phyloP scores from a whole-genome alignment of 1,140 invertebrate species.

The Anadara kagoshimensis region DNA sequence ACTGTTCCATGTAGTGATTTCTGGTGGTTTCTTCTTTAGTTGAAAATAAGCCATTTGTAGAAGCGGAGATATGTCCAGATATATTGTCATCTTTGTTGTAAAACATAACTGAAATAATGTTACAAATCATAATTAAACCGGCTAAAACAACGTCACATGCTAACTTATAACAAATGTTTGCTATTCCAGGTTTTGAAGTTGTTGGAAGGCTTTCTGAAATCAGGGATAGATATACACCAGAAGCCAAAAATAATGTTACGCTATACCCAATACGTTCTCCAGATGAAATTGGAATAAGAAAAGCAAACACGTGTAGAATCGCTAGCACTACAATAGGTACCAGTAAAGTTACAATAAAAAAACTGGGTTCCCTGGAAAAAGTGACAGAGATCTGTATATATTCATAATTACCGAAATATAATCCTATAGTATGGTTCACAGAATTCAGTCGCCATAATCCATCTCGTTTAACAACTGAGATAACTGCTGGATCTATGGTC shows the following conservation, averaged over 20 bases:
- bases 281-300: conserved; percentile 77
- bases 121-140: too few species aligned
- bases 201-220: conserved; percentile 78
- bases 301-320: conserved; percentile 76
- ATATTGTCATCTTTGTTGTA: too few species aligned
- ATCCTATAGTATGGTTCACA: neutral
- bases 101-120: too few species aligned
- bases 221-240: conserved; percentile 78
- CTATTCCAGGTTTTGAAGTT: conserved; percentile 76
- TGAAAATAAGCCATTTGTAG: too few species aligned
- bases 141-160: too few species aligned
- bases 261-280: conserved; percentile 78
- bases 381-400: conserved; percentile 1
- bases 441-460: conserved; percentile 15
- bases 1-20: too few species aligned
- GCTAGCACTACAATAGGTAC: conserved; percentile 78
- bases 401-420: conserved; percentile 7
- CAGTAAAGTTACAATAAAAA: conserved; percentile 77
- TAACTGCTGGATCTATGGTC: neutral
- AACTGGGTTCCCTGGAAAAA: conserved; percentile 33
- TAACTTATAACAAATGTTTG: too few species aligned
- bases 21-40: too few species aligned
- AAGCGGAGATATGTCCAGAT: too few species aligned
- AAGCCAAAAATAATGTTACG: conserved; percentile 77
- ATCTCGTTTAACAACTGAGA: conserved; percentile 17